A percentile compares a stretch with the other conserved stretches of the same genome.
Conservation (phyloP, 2,888 invertebrate species). For the Drosophila helvetica region DNA sequence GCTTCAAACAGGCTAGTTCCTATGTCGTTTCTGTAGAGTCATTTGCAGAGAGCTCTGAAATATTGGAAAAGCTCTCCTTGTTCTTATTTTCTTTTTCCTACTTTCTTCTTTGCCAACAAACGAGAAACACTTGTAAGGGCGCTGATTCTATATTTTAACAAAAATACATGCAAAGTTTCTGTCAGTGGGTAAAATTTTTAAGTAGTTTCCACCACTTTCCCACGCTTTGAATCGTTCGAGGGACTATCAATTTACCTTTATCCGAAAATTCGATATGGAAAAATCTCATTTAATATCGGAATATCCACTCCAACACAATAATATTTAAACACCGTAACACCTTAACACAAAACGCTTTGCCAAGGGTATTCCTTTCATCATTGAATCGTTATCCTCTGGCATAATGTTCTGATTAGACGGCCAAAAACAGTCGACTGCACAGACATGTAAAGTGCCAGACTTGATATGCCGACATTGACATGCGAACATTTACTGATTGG, state of each 20-base stretch:
- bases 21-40: not conserved
- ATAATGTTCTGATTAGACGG: not conserved
- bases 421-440: not conserved
- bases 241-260: no score
- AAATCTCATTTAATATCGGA: no score
- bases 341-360: no score
- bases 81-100: not conserved
- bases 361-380: not conserved
- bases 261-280: no score
- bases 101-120: not conserved
- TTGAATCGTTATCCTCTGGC: no score
- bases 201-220: no score
- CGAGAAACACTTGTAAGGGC: not conserved
- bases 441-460: not conserved
- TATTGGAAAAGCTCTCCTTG: conserved; percentile 18
- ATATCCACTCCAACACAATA: no score
- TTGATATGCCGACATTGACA: not conserved
- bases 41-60: not conserved
- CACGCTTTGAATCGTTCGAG: no score
- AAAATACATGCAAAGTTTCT: no score
- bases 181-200: no score
- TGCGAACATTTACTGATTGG: not conserved
- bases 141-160: not conserved
- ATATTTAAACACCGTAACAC: no score
- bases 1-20: not conserved